Base-by-base conservation (phyloP, 2,888 invertebrate species). In the Brachypalpus laphriformis region DNA sequence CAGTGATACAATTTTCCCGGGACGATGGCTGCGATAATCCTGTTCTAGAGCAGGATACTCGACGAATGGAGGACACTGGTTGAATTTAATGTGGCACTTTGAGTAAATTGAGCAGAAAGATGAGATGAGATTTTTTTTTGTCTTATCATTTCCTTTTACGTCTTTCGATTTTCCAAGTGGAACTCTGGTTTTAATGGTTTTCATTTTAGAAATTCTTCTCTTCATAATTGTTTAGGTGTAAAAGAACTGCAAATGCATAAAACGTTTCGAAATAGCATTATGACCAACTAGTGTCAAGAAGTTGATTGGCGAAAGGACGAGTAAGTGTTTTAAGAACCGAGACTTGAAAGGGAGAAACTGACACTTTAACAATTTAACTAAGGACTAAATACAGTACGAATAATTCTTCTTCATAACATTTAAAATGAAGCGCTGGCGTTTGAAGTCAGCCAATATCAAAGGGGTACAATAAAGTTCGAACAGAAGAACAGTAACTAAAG, bases 21-120 rank as follows among this genome's bases (percentile, higher is more conserved):
- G 16, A 42, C 42, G 54, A 28, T 37, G 57, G 70, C 1, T 57
- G 47, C 31, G 59, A 71, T 70, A 70, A 71, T 71, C 49, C 47
- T 25, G 34, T 6, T 59, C 37, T 11, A 49, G 14, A 49, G 47
- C 47, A 40, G 37, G 11, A 59, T 49, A 22, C 25, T 71, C 31
- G 14, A 22, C 16, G 25, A 71, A 71, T 59, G 59, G 57, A 71
- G 71, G 59, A 71, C 71, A 71, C 59, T 71, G 71, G 71, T 71
- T 71, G 71, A 59, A 71, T 71, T 71, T 71, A 71, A 59, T 71
- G 71, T 59, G 37, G 25, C 59, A 71, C 49, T 71, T 34, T 57
- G 20, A 70, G 45, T 56, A 57, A 70, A 57, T 70, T 57, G 57
- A 45, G 70, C 70, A 57, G 70, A 70, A 70, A 31, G 57, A 70